Percentiles rank a stretch among this genome's conserved stretches.
Evolutionary conservation across 2,113 vertebrate species (phyloP).

Genomic region (Rhizomys pruinosus): DNA sequence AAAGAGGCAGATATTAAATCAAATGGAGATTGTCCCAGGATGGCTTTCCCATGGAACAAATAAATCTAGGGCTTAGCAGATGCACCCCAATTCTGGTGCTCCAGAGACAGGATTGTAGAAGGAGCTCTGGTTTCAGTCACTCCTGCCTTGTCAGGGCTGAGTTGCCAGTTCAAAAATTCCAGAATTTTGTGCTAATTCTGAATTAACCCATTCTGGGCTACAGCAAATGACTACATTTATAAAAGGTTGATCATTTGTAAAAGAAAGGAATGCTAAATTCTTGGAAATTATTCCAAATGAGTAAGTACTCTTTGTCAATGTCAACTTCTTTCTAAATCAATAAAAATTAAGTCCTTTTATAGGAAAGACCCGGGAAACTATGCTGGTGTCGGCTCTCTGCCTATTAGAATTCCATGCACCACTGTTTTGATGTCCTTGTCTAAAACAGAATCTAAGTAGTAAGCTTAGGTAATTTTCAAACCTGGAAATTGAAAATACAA

Average conservation of each 20-base stretch:
- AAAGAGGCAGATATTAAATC: too few relatives aligned
- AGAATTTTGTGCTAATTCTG: too few relatives aligned
- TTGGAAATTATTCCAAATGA: neutral
- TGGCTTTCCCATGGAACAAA: too few relatives aligned
- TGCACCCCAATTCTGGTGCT: too few relatives aligned
- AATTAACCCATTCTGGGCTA: too few relatives aligned
- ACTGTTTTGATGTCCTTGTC: neutral
- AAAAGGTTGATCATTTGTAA: neutral
- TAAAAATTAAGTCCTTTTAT: neutral
- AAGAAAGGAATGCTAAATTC: neutral
- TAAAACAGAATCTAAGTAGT: slow-evolving; percentile 54
- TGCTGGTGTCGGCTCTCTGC: neutral
- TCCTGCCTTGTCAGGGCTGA: too few relatives aligned
- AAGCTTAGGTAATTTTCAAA: slow-evolving; percentile 64
- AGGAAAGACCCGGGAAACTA: neutral
- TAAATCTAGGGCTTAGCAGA: too few relatives aligned
- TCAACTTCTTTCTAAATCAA: neutral
- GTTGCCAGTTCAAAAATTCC: too few relatives aligned
- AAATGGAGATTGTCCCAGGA: too few relatives aligned
- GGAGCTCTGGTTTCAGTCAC: too few relatives aligned
- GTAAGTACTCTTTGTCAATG: neutral
- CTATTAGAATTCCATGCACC: slow-evolving; percentile 37
- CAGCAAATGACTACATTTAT: neutral
- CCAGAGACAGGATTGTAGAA: too few relatives aligned
- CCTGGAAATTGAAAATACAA: slow-evolving; percentile 57